Evolutionary conservation across 2,797 vertebrate genomes (phyloP), one percentile per base, ranked within the genome.

Genomic region (Merluccius polli): DNA sequence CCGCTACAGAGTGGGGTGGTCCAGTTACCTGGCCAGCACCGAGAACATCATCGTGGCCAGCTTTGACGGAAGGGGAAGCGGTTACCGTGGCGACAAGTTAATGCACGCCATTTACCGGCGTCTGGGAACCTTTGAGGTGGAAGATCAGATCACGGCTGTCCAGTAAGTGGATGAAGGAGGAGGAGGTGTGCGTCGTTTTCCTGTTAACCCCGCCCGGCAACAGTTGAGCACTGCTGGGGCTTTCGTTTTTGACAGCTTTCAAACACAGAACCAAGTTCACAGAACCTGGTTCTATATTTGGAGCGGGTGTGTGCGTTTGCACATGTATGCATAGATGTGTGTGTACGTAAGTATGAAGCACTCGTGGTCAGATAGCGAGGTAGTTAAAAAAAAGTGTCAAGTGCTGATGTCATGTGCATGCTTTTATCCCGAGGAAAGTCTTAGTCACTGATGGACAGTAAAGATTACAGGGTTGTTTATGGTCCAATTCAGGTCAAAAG

Each of bases 11-110:
- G 86, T 96, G 67, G 92, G 70, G 90, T 99, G 97, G 98, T 92
- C 95, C 38, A 96, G 96, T 1, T 98, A 97, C 86, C 94, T 98
- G 77, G 96, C 97, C 72, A 99, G 98, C 89, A 95, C 96, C 0
- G 97, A 99, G 91, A 92, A 95, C 41, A 85, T 99, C 83, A 97
- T 99, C 32, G 95, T 99, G 41, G 98, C 97, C 83, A 98, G 96
- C 89, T 97, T 99, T 33, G 98, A 99, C 2, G 98, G 98, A 77
- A 94, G 98, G 90, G 98, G 98, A 88, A 99, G 96, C 27, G 96
- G 97, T 86, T 99, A 93, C 93, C 98, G 97, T 84, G 98, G 98
- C 71, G 97, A 99, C 84, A 63, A 90, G 81, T 89, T 99, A 84
- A 93, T 99, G 96, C 97, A 99, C 0, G 91, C 96, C 35, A 88